Evolutionary conservation across 2,797 vertebrate genomes (phyloP).

Genomic region (Psittacula derbiana): DNA sequence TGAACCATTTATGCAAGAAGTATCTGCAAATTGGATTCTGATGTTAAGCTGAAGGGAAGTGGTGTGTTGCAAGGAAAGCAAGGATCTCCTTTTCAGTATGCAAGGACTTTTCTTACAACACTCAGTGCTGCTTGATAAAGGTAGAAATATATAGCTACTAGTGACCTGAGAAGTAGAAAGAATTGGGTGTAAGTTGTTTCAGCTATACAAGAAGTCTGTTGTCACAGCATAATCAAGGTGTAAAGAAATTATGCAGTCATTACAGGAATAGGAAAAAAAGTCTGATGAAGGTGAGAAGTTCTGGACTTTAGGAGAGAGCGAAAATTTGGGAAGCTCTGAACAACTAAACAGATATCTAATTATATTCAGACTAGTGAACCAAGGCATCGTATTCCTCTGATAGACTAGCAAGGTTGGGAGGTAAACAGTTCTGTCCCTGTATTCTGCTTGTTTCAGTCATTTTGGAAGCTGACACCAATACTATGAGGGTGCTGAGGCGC

Average conservation of each 20-base stretch:
- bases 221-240: background rate
- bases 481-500: background rate
- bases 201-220: background rate
- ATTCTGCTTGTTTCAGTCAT: background rate
- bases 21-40: background rate
- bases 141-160: background rate
- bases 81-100: background rate
- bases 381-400: background rate
- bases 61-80: background rate
- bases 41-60: background rate
- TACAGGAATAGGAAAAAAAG: background rate
- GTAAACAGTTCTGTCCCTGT: background rate
- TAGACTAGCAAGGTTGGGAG: background rate
- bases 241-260: background rate
- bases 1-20: background rate
- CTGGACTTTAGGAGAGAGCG: background rate
- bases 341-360: background rate
- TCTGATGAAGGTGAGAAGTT: background rate
- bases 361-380: background rate
- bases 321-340: background rate
- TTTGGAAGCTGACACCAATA: background rate
- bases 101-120: background rate
- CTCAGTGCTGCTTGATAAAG: background rate
- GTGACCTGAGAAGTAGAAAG: background rate
- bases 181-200: background rate